A percentile compares a stretch with the other conserved stretches of the same genome.
Conservation (phyloP, 1,140 invertebrate species). For the Aplysia californica region DNA sequence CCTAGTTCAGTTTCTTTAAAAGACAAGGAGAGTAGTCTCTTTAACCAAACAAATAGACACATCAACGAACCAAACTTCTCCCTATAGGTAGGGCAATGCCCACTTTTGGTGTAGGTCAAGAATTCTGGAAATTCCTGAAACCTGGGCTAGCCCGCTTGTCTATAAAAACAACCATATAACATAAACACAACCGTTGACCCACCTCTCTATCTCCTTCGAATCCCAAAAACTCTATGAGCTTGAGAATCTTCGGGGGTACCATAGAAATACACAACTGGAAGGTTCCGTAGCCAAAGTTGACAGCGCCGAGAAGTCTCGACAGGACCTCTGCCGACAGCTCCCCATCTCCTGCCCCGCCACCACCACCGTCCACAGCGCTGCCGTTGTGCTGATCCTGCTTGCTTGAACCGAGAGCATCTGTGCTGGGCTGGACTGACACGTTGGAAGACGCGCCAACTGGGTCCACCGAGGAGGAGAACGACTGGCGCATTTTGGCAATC, state of each 20-base stretch:
- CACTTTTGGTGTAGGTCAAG: too few relatives aligned
- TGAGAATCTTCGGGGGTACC: conserved; percentile 76
- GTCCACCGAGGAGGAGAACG: conserved; percentile 14
- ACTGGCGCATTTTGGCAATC: neutral
- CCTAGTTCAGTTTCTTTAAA: too few relatives aligned
- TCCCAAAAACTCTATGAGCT: conserved; percentile 78
- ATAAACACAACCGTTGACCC: too few relatives aligned
- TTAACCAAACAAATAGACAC: too few relatives aligned
- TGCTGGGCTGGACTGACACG: neutral
- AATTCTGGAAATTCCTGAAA: too few relatives aligned
- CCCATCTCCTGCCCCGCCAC: conserved; percentile 44
- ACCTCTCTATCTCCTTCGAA: conserved; percentile 76
- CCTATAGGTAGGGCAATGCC: too few relatives aligned
- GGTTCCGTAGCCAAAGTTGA: conserved; percentile 80
- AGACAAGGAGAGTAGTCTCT: too few relatives aligned
- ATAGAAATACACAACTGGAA: conserved; percentile 80
- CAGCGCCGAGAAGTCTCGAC: conserved; percentile 75
- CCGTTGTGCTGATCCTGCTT: neutral
- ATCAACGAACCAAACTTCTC: too few relatives aligned
- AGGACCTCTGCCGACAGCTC: conserved; percentile 63
- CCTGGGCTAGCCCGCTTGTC: too few relatives aligned
- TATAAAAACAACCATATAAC: too few relatives aligned
- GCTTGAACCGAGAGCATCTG: neutral
- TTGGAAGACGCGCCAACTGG: neutral
- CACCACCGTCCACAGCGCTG: neutral